Percentiles rank a stretch among this genome's conserved stretches.
These are phyloP conservation scores for Syngnathus rostellatus DNA, from an alignment of 2,797 vertebrate genomes.

Conservation along the genomic window DNA sequence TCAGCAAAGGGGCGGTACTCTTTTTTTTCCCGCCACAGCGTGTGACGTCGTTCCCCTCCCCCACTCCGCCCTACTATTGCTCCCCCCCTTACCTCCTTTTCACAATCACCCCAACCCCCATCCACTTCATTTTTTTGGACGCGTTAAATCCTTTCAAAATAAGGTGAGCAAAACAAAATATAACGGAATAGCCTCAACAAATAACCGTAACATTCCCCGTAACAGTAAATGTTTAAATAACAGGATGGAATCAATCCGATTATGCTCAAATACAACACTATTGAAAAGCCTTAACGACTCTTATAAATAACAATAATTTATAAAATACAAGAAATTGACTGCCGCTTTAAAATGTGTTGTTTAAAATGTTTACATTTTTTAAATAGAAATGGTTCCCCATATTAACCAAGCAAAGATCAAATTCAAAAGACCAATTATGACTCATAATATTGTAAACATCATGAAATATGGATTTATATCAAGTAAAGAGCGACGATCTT, in stretches of 20 bases:
- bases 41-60: conserved; percentile 60
- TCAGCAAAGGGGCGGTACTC: conserved; percentile 36
- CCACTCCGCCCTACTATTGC: conserved; percentile 50
- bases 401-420: not conserved
- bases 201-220: not conserved
- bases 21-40: conserved; percentile 69
- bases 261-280: not conserved
- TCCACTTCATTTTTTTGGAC: conserved; percentile 1
- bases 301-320: not conserved
- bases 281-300: not conserved
- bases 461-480: not conserved
- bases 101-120: conserved; percentile 4
- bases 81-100: conserved; percentile 16
- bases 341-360: not conserved
- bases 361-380: not conserved
- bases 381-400: not conserved
- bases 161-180: not conserved
- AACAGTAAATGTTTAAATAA: not conserved
- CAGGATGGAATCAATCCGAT: not conserved
- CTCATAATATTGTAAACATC: not conserved
- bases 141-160: conserved; percentile 10
- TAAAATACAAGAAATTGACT: not conserved
- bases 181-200: not conserved
- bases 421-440: not conserved
- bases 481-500: not conserved